phyloP scores from a whole-genome alignment of 2,797 vertebrate species.

The Sebastes hubbsi region DNA sequence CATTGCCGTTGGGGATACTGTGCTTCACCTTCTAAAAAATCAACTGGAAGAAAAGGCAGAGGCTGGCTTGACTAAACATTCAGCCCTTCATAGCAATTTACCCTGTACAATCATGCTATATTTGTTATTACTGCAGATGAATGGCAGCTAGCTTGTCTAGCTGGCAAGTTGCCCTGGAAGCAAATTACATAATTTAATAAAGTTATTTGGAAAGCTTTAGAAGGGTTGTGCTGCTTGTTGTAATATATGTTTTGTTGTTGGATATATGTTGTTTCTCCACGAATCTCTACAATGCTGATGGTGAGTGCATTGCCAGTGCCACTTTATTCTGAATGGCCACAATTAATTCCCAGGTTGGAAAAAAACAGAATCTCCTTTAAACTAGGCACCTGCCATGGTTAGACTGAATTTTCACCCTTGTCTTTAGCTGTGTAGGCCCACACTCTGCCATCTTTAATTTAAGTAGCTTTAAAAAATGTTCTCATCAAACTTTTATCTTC shows the following conservation, averaged over 20 bases:
- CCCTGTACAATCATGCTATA: neutral
- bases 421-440: neutral
- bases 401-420: neutral
- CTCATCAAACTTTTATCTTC: neutral
- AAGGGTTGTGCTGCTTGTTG: neutral
- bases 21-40: neutral
- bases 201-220: neutral
- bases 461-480: neutral
- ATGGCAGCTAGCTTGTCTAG: neutral
- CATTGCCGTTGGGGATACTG: neutral
- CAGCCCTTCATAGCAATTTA: too few species aligned
- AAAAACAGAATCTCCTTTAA: neutral
- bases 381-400: neutral
- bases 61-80: too few species aligned
- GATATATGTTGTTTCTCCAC: neutral
- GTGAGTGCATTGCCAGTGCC: neutral
- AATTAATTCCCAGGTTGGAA: neutral
- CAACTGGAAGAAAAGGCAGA: too few species aligned
- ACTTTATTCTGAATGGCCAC: neutral
- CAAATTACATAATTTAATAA: neutral
- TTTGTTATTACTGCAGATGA: neutral
- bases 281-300: neutral
- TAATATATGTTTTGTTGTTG: neutral
- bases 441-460: neutral
- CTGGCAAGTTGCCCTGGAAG: neutral